phyloP scores from a whole-genome alignment of 2,113 vertebrate species.

The Rattus rattus region DNA sequence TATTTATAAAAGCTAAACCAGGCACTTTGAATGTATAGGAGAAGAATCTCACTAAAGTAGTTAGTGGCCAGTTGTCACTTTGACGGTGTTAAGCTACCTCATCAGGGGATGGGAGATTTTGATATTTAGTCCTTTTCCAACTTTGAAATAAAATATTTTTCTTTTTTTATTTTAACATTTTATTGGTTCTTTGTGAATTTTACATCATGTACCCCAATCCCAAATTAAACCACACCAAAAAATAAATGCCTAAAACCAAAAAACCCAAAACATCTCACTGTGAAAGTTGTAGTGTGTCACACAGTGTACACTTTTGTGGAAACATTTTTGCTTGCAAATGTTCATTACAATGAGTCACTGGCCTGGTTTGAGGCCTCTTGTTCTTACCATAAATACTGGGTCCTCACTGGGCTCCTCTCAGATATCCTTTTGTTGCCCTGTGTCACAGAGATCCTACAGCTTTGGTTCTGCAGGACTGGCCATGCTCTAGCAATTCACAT shows the following conservation, averaged over 20 bases:
- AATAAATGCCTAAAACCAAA: too few species aligned
- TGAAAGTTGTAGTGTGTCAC: not conserved
- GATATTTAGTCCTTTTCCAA: not conserved
- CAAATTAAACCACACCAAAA: too few species aligned
- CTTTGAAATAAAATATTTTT: not conserved
- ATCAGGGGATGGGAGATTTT: not conserved
- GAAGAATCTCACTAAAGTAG: not conserved
- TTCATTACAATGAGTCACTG: not conserved
- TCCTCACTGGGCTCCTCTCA: not conserved
- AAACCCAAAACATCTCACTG: not conserved
- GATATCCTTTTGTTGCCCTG: not conserved
- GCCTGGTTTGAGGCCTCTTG: not conserved
- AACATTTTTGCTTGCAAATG: not conserved
- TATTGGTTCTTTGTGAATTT: not conserved
- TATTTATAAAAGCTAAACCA: not conserved
- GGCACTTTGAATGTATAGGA: not conserved
- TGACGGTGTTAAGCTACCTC: not conserved
- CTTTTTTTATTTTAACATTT: not conserved
- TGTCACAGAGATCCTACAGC: not conserved
- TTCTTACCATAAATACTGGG: not conserved
- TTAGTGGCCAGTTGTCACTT: not conserved
- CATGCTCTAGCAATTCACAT: not conserved
- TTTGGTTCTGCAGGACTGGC: not conserved
- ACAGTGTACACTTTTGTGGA: not conserved
- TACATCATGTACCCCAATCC: not conserved